phyloP scores from a whole-genome alignment of 2,113 vertebrate species.

The Apistogramma diplotaenia region DNA sequence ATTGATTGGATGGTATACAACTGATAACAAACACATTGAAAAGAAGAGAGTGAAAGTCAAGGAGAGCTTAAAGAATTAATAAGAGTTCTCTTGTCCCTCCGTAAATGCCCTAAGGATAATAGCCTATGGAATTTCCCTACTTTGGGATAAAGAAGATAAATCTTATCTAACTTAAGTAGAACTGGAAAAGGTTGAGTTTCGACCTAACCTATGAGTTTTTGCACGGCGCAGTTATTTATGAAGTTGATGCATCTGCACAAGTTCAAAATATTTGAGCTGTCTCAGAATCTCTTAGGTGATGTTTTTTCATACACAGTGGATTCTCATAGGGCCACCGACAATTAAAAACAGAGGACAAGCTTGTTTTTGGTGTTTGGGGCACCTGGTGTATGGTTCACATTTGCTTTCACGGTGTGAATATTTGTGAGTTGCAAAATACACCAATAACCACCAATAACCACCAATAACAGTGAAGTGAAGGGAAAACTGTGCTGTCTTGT shows the following conservation, averaged over 20 bases:
- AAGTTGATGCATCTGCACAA: too few relatives aligned
- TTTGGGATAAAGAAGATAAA: neutral
- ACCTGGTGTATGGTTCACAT: neutral
- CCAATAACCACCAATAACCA: neutral
- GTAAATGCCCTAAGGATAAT: neutral
- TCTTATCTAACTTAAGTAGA: neutral
- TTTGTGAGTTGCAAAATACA: neutral
- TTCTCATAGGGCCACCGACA: neutral
- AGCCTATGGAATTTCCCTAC: neutral
- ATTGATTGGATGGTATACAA: constrained; percentile 71
- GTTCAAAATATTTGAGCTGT: neutral
- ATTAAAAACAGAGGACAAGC: neutral
- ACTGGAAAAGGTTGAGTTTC: neutral
- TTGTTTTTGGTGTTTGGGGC: neutral
- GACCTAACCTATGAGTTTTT: neutral
- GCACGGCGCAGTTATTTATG: too few relatives aligned
- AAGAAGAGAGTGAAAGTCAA: constrained; percentile 59
- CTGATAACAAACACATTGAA: constrained; percentile 70
- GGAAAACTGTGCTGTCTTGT: too few relatives aligned
- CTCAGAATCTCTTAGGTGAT: neutral
- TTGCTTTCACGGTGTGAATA: neutral
- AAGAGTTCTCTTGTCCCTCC: constrained; percentile 49
- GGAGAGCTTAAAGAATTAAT: constrained; percentile 57
- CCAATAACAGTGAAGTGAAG: too few relatives aligned
- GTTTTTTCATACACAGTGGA: neutral